Conservation (phyloP, 2,113 vertebrate species). For the Elaphurus davidianus region DNA sequence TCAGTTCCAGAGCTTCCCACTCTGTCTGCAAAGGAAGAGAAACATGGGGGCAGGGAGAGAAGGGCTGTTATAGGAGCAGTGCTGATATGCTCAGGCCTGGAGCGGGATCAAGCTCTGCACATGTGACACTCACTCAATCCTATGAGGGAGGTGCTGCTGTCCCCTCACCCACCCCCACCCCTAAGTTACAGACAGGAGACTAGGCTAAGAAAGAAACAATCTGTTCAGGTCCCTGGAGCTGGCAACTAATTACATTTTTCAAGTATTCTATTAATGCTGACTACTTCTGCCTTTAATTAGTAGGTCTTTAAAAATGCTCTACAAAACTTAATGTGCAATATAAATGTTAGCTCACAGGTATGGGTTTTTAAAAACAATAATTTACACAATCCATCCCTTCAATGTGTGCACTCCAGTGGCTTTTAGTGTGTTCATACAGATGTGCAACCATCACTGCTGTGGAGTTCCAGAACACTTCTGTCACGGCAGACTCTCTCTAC, state of each 20-base stretch:
- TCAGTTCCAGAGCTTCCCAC: slow-evolving; percentile 97
- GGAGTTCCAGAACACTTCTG: not conserved
- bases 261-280: not conserved
- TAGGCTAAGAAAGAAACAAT: not conserved
- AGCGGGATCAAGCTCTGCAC: not conserved
- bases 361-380: not conserved
- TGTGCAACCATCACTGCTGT: not conserved
- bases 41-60: not conserved
- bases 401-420: not conserved
- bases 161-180: fast-evolving
- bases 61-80: not conserved
- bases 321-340: not conserved
- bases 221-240: not conserved
- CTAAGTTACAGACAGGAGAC: not conserved
- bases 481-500: not conserved
- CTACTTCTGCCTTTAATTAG: not conserved
- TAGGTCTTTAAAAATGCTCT: not conserved
- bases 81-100: not conserved
- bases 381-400: not conserved
- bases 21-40: slow-evolving; percentile 87
- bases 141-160: not conserved
- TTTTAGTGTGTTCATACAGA: not conserved
- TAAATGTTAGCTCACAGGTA: not conserved
- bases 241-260: not conserved
- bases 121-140: not conserved